Conservation (phyloP, 1,140 invertebrate genomes). For the Formica exsecta region DNA sequence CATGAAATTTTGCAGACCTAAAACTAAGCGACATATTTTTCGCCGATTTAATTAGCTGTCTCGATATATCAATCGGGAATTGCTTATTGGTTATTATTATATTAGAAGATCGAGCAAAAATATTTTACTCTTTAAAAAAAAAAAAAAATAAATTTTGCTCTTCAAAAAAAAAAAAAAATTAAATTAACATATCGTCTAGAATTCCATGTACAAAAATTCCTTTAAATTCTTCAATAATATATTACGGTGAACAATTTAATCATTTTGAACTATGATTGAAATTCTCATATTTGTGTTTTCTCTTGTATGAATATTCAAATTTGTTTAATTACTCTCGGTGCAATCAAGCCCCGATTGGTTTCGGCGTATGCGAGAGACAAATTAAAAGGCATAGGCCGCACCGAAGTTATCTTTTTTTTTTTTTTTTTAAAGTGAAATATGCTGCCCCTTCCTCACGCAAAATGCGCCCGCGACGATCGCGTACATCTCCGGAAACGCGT, state of each 20-base stretch:
- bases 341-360: slow-evolving; percentile 24
- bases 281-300: not conserved
- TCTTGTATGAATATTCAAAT: slow-evolving; percentile 1
- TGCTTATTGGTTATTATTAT: not conserved
- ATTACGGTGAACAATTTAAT: not conserved
- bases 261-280: not conserved
- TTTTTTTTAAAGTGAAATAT: slow-evolving; percentile 17
- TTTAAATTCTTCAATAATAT: not conserved
- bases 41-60: not conserved
- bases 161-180: not conserved
- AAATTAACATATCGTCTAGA: not conserved
- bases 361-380: not conserved
- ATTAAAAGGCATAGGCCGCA: slow-evolving; percentile 32
- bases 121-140: not conserved
- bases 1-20: not conserved
- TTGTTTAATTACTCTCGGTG: slow-evolving; percentile 34
- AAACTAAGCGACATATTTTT: not conserved
- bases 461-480: slow-evolving; percentile 34
- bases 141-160: not conserved
- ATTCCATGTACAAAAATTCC: not conserved
- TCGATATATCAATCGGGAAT: not conserved
- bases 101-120: not conserved
- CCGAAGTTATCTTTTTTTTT: slow-evolving; percentile 5
- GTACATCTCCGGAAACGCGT: slow-evolving; percentile 50
- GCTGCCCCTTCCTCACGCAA: slow-evolving; percentile 1